Evolutionary conservation across 2,888 invertebrate genomes (phyloP).

Genomic region (Drosophila mercatorum): DNA sequence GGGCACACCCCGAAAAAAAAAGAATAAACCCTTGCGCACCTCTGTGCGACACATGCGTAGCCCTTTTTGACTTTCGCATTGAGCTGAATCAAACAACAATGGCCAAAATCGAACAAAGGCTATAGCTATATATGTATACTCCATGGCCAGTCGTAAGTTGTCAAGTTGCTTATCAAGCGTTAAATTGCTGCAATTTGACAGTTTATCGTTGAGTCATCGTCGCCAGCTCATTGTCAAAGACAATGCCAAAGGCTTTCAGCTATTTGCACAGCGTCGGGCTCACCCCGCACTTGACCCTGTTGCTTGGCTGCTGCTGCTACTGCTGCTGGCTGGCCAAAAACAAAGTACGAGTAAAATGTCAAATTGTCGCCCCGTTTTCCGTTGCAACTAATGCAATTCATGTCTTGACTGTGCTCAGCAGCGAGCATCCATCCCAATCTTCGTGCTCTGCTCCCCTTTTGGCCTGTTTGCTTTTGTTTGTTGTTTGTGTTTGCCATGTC

Average conservation of each 20-base stretch:
- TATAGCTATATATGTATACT: not conserved
- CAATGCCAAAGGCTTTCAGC: conserved; percentile 37
- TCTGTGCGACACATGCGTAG: conserved; percentile 6
- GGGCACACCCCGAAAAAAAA: conserved; percentile 6
- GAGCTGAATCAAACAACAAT: conserved; percentile 14
- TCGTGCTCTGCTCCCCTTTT: conserved; percentile 13
- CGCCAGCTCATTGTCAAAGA: conserved; percentile 34
- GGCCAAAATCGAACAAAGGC: conserved; percentile 28
- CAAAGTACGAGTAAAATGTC: conserved; percentile 54
- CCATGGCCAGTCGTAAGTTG: conserved; percentile 26
- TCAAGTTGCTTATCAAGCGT: conserved; percentile 73
- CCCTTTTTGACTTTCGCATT: conserved; percentile 50
- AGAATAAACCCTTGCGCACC: not conserved
- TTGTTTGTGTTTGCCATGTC: conserved; percentile 66
- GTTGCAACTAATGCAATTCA: conserved; percentile 76
- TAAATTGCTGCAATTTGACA: conserved; percentile 82
- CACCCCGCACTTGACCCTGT: conserved; percentile 7
- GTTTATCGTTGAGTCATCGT: conserved; percentile 70
- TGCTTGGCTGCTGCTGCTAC: no score
- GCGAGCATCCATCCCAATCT: conserved; percentile 5
- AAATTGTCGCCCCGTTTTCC: conserved; percentile 45
- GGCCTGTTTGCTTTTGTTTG: conserved; percentile 52
- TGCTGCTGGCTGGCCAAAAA: conserved; percentile 19
- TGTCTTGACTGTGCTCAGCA: conserved; percentile 57
- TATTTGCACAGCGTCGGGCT: conserved; percentile 43